A percentile compares a stretch with the other conserved stretches of the same genome.
Evolutionary conservation across 2,888 invertebrate genomes (phyloP).

Genomic region (Mesoligia furuncula): DNA sequence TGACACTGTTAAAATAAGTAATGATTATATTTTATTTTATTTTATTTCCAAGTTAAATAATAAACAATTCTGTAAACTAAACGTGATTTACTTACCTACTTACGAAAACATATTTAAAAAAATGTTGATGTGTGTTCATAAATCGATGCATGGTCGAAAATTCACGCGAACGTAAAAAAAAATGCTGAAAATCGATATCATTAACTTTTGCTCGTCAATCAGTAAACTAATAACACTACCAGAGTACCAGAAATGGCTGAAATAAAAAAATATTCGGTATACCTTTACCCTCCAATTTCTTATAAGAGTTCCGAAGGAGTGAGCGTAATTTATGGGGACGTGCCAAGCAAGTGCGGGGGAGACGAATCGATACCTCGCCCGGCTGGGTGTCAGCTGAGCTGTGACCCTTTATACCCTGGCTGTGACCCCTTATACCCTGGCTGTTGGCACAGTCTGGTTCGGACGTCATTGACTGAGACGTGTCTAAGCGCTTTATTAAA

Average conservation of each 20-base stretch:
- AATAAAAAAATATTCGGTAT: slow-evolving; percentile 13
- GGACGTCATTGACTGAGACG: slow-evolving; percentile 46
- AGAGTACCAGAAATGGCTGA: background rate
- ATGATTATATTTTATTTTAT: background rate
- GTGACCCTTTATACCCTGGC: slow-evolving; percentile 52
- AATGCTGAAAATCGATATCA: background rate
- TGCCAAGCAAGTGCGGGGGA: slow-evolving; percentile 40
- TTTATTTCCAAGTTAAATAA: background rate
- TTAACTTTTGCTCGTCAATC: background rate
- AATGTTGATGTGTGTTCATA: background rate
- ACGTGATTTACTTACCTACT: background rate
- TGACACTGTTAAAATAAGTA: background rate
- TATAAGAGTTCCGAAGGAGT: slow-evolving; percentile 38
- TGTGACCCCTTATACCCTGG: slow-evolving; percentile 50
- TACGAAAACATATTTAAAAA: background rate
- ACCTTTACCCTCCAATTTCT: slow-evolving; percentile 23
- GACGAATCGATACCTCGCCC: slow-evolving; percentile 67
- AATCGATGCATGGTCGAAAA: background rate
- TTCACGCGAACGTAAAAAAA: background rate
- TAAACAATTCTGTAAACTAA: background rate
- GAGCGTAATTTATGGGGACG: slow-evolving; percentile 42
- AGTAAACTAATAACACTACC: background rate
- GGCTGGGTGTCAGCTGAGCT: slow-evolving; percentile 68
- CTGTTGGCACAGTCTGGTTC: slow-evolving; percentile 54
- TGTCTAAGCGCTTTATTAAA: slow-evolving; percentile 39